Conservation (phyloP, 2,113 vertebrate species). For the Rhinopomastus cyanomelas region DNA sequence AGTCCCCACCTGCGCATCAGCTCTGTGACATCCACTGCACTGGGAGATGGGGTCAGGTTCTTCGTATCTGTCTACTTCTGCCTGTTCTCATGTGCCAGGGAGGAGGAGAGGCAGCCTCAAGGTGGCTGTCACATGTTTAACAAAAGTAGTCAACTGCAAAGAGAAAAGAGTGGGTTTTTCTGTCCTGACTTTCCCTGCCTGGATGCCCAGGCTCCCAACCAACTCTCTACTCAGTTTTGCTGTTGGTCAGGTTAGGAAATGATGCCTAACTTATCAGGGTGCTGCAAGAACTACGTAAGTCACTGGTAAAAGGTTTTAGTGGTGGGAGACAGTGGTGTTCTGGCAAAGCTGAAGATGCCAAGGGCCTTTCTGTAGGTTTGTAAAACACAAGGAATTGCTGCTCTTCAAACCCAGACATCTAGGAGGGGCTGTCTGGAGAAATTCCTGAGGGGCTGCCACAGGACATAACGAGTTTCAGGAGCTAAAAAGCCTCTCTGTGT, state of each 20-base stretch:
- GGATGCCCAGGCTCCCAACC: background rate
- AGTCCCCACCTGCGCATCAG: background rate
- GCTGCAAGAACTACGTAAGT: background rate
- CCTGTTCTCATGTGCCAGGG: background rate
- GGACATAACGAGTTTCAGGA: background rate
- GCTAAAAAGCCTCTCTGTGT: accelerated
- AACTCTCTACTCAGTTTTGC: background rate
- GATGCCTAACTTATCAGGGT: constrained; percentile 58
- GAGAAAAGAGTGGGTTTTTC: background rate
- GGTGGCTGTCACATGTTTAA: too few relatives aligned
- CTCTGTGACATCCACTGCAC: background rate
- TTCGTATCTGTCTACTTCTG: background rate
- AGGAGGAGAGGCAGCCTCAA: background rate
- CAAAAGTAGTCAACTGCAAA: background rate
- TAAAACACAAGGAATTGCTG: constrained; percentile 9
- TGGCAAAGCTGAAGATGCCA: background rate
- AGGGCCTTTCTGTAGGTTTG: constrained; percentile 23
- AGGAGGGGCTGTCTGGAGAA: background rate
- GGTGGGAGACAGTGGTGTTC: background rate
- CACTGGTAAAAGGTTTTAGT: background rate
- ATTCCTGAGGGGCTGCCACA: background rate
- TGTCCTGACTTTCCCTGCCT: background rate
- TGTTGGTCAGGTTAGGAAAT: constrained; percentile 7
- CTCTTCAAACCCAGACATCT: constrained; percentile 31
- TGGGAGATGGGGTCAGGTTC: background rate